Evolutionary conservation across 2,113 vertebrate species (phyloP).

Genomic region (Tachysurus vachellii): DNA sequence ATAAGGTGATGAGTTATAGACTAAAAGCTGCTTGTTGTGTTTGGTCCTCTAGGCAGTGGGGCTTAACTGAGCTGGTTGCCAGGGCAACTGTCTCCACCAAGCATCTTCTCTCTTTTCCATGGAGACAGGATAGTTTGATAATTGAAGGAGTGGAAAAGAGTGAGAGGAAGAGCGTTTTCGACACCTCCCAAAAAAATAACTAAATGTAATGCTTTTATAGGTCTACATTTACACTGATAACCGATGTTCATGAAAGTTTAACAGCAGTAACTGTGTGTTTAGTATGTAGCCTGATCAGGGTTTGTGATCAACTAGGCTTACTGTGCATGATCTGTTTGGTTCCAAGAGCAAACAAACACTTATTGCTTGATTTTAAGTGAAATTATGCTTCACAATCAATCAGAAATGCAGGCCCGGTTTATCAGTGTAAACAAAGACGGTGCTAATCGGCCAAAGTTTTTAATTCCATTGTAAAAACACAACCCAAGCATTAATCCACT

Average conservation of each 20-base stretch:
- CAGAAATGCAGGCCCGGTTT: not conserved
- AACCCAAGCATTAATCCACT: not conserved
- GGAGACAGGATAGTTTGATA: conserved; percentile 73
- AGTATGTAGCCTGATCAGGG: not conserved
- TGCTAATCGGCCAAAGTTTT: not conserved
- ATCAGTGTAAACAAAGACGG: not conserved
- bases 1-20: conserved; percentile 43
- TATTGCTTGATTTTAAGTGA: not conserved
- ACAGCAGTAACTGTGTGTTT: not conserved
- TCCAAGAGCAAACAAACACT: not conserved
- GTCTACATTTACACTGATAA: not conserved
- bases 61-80: conserved; percentile 69
- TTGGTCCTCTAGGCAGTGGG: conserved; percentile 58
- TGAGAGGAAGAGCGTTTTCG: conserved; percentile 49
- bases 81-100: conserved; percentile 67
- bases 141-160: conserved; percentile 65
- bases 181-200: not conserved
- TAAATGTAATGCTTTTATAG: not conserved
- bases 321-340: not conserved
- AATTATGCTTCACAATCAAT: not conserved
- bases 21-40: conserved; percentile 54
- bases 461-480: not conserved
- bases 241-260: not conserved
- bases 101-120: conserved; percentile 64
- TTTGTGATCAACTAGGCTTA: no score